Evolutionary conservation across 1,140 invertebrate species (phyloP).

Genomic region (Rhyacophila brunnea): DNA sequence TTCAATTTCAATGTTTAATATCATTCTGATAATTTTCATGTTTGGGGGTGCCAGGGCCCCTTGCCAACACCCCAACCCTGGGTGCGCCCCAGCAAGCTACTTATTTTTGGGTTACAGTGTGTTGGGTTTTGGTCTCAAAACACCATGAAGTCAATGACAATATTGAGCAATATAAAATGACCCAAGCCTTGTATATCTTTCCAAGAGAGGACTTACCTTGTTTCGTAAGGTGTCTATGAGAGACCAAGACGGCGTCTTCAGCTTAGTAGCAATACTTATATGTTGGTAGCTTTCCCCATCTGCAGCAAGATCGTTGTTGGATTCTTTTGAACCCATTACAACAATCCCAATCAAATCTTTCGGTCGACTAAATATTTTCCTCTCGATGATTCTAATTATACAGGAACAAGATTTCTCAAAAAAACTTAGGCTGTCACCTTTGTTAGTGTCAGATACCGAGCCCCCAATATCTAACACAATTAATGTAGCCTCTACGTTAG

Average conservation of each 20-base stretch:
- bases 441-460: slow-evolving; percentile 38
- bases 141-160: background rate
- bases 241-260: slow-evolving; percentile 19
- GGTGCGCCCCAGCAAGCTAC: too few species aligned
- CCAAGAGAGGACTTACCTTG: slow-evolving; percentile 10
- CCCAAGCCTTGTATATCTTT: background rate
- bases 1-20: too few species aligned
- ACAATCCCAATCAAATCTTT: slow-evolving; percentile 45
- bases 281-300: slow-evolving; percentile 32
- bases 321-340: slow-evolving; percentile 45
- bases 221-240: slow-evolving; percentile 20
- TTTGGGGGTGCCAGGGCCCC: too few species aligned
- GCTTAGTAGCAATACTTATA: slow-evolving; percentile 17
- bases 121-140: background rate
- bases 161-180: background rate
- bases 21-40: too few species aligned
- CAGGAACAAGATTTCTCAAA: slow-evolving; percentile 44
- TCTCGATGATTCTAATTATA: slow-evolving; percentile 43
- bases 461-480: slow-evolving; percentile 48
- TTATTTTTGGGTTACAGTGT: background rate
- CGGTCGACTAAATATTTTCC: slow-evolving; percentile 48
- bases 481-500: slow-evolving; percentile 44
- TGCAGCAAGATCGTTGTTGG: slow-evolving; percentile 41
- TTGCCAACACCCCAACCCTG: too few species aligned
- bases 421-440: slow-evolving; percentile 42